Evolutionary conservation across 2,888 invertebrate species (phyloP).

Genomic region (Cantharis flavilabris): DNA sequence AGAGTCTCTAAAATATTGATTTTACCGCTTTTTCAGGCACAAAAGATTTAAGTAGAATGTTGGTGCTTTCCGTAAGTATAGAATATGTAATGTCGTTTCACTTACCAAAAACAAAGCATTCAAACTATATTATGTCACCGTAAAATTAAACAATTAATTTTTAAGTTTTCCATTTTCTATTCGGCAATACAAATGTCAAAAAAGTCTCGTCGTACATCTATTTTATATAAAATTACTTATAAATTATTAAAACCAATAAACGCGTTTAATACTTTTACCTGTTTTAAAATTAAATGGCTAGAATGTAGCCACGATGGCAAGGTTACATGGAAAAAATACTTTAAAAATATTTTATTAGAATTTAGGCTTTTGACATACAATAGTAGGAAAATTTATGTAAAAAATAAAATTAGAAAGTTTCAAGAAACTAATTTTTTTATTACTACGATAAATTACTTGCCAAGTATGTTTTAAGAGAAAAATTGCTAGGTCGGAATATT

Average conservation of each 20-base stretch:
- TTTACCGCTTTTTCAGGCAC: background rate
- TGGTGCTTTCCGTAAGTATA: background rate
- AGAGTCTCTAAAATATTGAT: slow-evolving; percentile 1
- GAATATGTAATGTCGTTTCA: background rate
- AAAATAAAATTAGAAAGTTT: background rate
- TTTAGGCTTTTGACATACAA: background rate
- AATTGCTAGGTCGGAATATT: background rate
- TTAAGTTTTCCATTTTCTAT: background rate
- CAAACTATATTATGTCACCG: background rate
- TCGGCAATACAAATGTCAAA: background rate
- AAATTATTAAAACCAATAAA: background rate
- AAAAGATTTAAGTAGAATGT: background rate
- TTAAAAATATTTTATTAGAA: background rate
- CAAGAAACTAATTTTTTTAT: background rate
- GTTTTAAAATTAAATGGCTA: background rate
- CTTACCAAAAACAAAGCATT: background rate
- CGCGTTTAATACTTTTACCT: background rate
- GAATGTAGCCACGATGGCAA: background rate
- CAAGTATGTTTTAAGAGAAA: background rate
- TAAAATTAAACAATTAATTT: background rate
- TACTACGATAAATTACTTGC: background rate
- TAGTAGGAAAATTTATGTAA: background rate
- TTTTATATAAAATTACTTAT: background rate
- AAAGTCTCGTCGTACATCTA: background rate
- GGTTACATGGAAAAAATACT: background rate